Base-by-base conservation (phyloP, 2,113 vertebrate species). In the Sceloporus undulatus region DNA sequence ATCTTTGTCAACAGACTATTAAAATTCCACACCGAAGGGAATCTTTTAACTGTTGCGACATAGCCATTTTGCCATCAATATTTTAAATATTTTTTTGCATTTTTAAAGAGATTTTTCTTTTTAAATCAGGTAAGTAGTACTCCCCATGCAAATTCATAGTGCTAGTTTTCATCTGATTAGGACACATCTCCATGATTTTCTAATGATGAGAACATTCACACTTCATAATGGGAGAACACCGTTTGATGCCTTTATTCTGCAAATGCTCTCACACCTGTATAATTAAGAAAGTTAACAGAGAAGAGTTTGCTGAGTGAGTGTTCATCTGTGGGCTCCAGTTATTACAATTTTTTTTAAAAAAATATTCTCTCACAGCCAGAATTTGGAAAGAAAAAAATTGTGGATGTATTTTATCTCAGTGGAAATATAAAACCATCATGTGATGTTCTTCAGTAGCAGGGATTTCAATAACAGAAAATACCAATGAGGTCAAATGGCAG, bases 391-490 rank as follows among this genome's bases (percentile, higher is more conserved):
- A 85, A 73, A 48, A 87, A 38, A 18, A 34, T 74, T 13, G 14
- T 77, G 2, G 82, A 29, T 84, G 81, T 27, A 88, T 93, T 82
- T 87, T 78, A 87, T 84, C 0, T 85, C 90, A 66, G 89, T 3
- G 16, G 13, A 86, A 59, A 73, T 48, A 48, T 48, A 48, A 48
- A 48, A 48, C 2, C 9, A 88, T 1, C 79, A 9, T 48, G 48
- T 54, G n/a, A 66, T 88, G 71, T 29, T 87, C 2, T 27, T 80
- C 59, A 79, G 2, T 38, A 6, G 71, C 90, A 70, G 0, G 89
- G 42, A n/a, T 78, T 92, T 91, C 38, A 68, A 0, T 85, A 71
- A 19, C 74, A 27, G 25, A 79, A 88, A 84, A 71, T 0, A 2
- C 18, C 42, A 78, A 76, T 79, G 27, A 70, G 82, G 59, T 70